Percentiles rank a stretch among this genome's conserved stretches.
Conservation (phyloP, 2,113 vertebrate genomes). For the Anseranas semipalmata region DNA sequence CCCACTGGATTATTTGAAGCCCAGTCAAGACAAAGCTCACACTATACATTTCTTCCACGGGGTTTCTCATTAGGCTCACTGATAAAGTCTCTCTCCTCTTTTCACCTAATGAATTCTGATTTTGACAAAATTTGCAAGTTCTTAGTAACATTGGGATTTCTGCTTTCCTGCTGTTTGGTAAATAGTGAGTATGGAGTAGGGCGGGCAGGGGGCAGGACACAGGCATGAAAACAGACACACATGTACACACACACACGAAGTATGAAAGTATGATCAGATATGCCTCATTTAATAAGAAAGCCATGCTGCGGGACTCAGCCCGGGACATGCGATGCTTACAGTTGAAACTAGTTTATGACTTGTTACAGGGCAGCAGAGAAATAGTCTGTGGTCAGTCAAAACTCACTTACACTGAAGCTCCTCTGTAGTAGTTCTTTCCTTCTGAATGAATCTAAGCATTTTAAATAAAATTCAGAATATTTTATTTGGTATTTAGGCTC, state of each 20-base stretch:
- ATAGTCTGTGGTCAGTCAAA: not conserved
- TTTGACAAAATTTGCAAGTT: not conserved
- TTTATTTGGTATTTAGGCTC: not conserved
- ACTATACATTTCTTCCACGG: rapidly evolving
- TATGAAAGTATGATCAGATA: not conserved
- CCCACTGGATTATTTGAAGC: not conserved
- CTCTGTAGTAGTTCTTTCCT: not conserved
- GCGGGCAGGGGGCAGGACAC: not conserved
- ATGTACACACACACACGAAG: not conserved
- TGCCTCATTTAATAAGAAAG: not conserved
- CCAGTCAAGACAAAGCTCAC: not conserved
- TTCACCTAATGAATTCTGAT: not conserved
- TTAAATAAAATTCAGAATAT: not conserved
- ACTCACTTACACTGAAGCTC: not conserved
- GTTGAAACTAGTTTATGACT: not conserved
- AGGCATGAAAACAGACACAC: not conserved
- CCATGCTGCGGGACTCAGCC: not conserved
- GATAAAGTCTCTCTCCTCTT: not conserved
- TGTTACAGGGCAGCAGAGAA: not conserved
- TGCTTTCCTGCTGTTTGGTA: not conserved
- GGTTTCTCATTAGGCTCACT: not conserved
- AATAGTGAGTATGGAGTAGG: not conserved
- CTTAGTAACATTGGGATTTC: rapidly evolving
- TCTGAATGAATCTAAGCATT: not conserved
- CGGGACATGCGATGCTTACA: not conserved